Evolutionary conservation across 2,797 vertebrate genomes (phyloP).

Genomic region (Triplophysa bombifrons): DNA sequence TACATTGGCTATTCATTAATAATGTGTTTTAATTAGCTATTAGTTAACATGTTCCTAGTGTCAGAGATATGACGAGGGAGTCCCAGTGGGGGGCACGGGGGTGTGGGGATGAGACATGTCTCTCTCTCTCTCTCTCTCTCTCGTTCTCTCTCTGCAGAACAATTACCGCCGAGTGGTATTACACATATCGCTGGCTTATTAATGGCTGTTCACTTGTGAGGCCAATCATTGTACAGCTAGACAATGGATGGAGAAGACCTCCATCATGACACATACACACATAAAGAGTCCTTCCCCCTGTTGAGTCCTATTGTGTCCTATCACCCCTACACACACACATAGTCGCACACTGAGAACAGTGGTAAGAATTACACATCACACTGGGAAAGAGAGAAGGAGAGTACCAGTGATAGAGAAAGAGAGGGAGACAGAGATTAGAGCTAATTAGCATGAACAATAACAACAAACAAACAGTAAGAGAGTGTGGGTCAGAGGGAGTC

Average conservation of each 20-base stretch:
- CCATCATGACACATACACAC: conserved; percentile 56
- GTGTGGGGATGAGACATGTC: conserved; percentile 41
- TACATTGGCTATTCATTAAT: conserved; percentile 76
- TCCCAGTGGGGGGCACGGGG: conserved; percentile 53
- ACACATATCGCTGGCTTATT: conserved; percentile 70
- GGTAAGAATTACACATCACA: not conserved
- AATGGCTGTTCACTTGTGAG: conserved; percentile 75
- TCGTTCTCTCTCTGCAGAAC: conserved; percentile 61
- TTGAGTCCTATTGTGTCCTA: conserved; percentile 29
- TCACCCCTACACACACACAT: conserved; percentile 2
- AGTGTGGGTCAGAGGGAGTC: conserved; percentile 68
- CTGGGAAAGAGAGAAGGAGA: conserved; percentile 17
- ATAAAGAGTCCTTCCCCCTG: conserved; percentile 4
- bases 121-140: conserved; percentile 41
- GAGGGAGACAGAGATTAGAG: conserved; percentile 71
- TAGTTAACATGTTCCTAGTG: conserved; percentile 78
- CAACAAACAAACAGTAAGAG: conserved; percentile 72
- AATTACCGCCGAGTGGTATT: conserved; percentile 72
- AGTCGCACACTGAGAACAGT: conserved; percentile 10
- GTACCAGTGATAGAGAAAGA: conserved; percentile 12
- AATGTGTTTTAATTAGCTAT: conserved; percentile 82
- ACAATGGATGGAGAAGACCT: conserved; percentile 73
- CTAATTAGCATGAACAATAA: conserved; percentile 81
- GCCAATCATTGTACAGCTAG: conserved; percentile 70
- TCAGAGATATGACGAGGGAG: conserved; percentile 73